A percentile compares a stretch with the other conserved stretches of the same genome.
Evolutionary conservation across 2,113 vertebrate genomes (phyloP).

Genomic region (Lepidothrix coronata): DNA sequence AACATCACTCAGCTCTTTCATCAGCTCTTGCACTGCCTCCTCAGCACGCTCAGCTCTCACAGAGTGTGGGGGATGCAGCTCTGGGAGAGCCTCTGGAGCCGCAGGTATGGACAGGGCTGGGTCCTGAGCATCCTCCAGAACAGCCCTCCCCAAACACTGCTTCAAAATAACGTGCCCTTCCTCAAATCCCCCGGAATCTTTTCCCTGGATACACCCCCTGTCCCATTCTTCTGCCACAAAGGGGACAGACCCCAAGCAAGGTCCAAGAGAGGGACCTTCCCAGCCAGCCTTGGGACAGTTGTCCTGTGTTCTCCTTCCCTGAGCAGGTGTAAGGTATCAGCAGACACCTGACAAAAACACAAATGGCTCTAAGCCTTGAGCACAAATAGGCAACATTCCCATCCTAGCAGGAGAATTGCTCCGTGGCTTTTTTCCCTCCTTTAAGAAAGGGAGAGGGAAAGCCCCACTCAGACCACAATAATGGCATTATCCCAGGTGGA

Average conservation of each 20-base stretch:
- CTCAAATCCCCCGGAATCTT: background rate
- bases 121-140: background rate
- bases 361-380: background rate
- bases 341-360: background rate
- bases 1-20: background rate
- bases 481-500: background rate
- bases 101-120: rapidly evolving
- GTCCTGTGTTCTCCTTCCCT: background rate
- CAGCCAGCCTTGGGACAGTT: background rate
- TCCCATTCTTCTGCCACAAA: background rate
- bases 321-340: background rate
- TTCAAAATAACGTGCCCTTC: rapidly evolving
- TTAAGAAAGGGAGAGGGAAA: background rate
- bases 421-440: too few species aligned
- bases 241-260: background rate
- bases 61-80: background rate
- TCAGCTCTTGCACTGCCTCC: background rate
- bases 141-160: background rate
- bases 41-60: rapidly evolving
- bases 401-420: background rate
- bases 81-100: background rate
- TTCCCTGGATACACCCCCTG: background rate
- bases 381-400: background rate
- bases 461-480: background rate
- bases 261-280: background rate